Evolutionary conservation across 2,113 vertebrate species (phyloP).

Genomic region (Sinocyclocheilus rhinocerous): DNA sequence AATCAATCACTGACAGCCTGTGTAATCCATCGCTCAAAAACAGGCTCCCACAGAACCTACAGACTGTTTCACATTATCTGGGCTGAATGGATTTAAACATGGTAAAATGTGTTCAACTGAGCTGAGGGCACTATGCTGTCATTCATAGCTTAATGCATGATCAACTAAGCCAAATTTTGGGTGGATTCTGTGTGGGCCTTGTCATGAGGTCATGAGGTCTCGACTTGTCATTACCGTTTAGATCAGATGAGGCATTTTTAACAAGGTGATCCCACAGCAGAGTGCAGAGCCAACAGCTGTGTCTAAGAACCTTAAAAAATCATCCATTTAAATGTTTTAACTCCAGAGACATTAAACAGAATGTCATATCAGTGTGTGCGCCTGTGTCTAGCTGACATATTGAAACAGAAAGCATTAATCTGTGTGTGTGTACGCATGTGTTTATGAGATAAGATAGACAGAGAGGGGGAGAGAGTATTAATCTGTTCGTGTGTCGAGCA

Average conservation of each 20-base stretch:
- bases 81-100: not conserved
- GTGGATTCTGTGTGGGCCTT: not conserved
- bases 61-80: not conserved
- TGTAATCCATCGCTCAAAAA: not conserved
- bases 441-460: conserved; percentile 29
- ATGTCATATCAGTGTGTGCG: not conserved
- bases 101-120: not conserved
- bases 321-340: conserved; percentile 11
- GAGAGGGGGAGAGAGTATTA: not conserved
- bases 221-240: not conserved
- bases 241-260: not conserved
- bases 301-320: conserved; percentile 17
- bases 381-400: conserved; percentile 3
- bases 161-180: not conserved
- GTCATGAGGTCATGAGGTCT: not conserved
- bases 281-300: not conserved
- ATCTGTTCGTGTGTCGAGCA: conserved; percentile 21
- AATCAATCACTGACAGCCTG: conserved; percentile 8
- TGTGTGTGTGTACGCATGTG: not conserved
- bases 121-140: not conserved
- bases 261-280: not conserved
- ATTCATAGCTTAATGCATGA: not conserved
- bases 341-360: conserved; percentile 20
- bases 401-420: conserved; percentile 22
- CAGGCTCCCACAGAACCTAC: not conserved